Evolutionary conservation across 2,113 vertebrate genomes (phyloP).

Genomic region (Notechis scutatus): DNA sequence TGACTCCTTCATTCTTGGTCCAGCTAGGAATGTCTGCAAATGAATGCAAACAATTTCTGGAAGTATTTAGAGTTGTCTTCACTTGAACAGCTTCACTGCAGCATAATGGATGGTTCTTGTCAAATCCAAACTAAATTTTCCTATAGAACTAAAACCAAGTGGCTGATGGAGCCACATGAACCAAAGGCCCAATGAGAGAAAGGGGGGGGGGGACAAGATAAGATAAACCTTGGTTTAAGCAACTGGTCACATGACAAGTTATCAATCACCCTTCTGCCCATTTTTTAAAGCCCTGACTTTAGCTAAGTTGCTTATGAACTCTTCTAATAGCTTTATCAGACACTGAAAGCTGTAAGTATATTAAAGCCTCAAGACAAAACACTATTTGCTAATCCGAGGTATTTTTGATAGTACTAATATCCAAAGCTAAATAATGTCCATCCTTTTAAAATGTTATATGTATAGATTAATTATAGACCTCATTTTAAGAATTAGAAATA

Average conservation of each 20-base stretch:
- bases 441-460: neutral
- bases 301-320: constrained; percentile 24
- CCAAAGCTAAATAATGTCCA: neutral
- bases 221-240: constrained; percentile 7
- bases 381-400: neutral
- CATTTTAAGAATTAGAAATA: neutral
- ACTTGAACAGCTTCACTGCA: constrained; percentile 74
- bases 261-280: neutral
- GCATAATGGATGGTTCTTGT: constrained; percentile 59
- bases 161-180: neutral
- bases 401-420: neutral
- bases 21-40: constrained; percentile 36
- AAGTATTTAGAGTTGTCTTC: constrained; percentile 72
- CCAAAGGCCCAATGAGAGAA: neutral
- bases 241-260: constrained; percentile 28
- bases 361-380: neutral
- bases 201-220: neutral
- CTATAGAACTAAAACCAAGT: constrained; percentile 27
- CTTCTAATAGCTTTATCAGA: neutral
- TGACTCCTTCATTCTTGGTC: constrained; percentile 1
- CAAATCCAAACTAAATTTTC: constrained; percentile 45
- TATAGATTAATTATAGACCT: neutral
- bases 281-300: constrained; percentile 17
- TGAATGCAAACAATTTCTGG: constrained; percentile 73
- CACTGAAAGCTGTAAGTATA: neutral